Conservation (phyloP, 2,888 invertebrate species). For the Ophonus ardosiacus region DNA sequence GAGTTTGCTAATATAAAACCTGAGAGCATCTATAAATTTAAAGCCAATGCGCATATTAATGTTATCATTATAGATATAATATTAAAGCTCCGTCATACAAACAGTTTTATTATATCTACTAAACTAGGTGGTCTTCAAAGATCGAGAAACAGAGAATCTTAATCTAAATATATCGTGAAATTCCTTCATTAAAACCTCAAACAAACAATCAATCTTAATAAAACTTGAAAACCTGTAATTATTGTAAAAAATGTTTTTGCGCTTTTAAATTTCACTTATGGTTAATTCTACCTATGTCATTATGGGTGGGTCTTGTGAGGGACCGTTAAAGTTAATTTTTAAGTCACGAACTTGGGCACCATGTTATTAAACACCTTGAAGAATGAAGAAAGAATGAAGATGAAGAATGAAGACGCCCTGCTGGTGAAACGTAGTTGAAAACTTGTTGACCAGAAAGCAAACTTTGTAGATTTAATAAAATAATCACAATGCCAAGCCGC, state of each 20-base stretch:
- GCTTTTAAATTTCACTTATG: constrained; percentile 35
- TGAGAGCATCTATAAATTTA: not conserved
- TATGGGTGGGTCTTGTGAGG: constrained; percentile 2
- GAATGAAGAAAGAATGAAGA: constrained; percentile 2
- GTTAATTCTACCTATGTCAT: constrained; percentile 19
- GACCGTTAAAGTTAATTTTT: constrained; percentile 28
- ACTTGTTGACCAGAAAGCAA: constrained; percentile 20
- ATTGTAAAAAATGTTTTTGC: constrained; percentile 4
- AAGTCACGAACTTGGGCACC: constrained; percentile 30
- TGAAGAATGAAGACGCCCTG: constrained; percentile 21
- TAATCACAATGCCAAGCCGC: constrained; percentile 5
- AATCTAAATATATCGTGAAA: constrained; percentile 43
- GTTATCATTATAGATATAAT: not conserved
- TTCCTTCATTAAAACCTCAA: constrained; percentile 10
- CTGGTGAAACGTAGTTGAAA: constrained; percentile 14
- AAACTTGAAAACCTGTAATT: constrained; percentile 33
- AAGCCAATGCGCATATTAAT: not conserved
- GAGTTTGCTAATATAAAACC: not conserved
- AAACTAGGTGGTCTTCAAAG: constrained; percentile 15
- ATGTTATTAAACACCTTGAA: constrained; percentile 37
- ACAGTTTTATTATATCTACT: not conserved
- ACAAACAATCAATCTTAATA: constrained; percentile 42
- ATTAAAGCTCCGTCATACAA: not conserved
- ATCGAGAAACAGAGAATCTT: not conserved
- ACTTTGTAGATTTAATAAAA: constrained; percentile 38